Evolutionary conservation across 2,113 vertebrate genomes (phyloP).

Genomic region (Etheostoma cragini): DNA sequence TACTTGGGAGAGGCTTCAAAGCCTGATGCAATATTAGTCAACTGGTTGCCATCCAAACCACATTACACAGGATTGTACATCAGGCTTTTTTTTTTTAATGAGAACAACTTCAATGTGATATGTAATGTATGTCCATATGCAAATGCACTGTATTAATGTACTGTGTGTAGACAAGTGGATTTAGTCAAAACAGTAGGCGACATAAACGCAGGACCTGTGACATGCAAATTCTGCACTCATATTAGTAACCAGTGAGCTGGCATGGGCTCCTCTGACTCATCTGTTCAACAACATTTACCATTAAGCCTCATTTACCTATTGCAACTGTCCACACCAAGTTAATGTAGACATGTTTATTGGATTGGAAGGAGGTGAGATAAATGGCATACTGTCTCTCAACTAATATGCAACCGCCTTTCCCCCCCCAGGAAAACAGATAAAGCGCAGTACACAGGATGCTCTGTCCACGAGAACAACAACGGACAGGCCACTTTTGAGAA

Average conservation of each 20-base stretch:
- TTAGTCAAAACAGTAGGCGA: slow-evolving; percentile 9
- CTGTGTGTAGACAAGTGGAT: neutral
- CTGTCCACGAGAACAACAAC: slow-evolving; percentile 99
- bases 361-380: slow-evolving; percentile 54
- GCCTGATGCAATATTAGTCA: slow-evolving; percentile 59
- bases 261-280: slow-evolving; percentile 42
- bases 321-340: slow-evolving; percentile 54
- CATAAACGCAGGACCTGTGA: neutral
- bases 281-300: slow-evolving; percentile 64
- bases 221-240: slow-evolving; percentile 53
- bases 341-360: slow-evolving; percentile 60
- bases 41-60: slow-evolving; percentile 20
- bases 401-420: slow-evolving; percentile 42
- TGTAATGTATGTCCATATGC: neutral
- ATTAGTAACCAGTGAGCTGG: slow-evolving; percentile 39
- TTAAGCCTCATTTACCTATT: slow-evolving; percentile 61
- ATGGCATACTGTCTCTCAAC: slow-evolving; percentile 48
- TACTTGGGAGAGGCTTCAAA: slow-evolving; percentile 58
- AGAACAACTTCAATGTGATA: slow-evolving; percentile 13
- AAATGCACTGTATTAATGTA: neutral
- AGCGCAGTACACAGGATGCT: slow-evolving; percentile 97
- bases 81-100: slow-evolving; percentile 48
- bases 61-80: slow-evolving; percentile 33
- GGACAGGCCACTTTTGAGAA: slow-evolving; percentile 99
- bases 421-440: slow-evolving; percentile 94